Evolutionary conservation across 2,888 invertebrate species (phyloP).

Genomic region (Leptopilina drosophilae): DNA sequence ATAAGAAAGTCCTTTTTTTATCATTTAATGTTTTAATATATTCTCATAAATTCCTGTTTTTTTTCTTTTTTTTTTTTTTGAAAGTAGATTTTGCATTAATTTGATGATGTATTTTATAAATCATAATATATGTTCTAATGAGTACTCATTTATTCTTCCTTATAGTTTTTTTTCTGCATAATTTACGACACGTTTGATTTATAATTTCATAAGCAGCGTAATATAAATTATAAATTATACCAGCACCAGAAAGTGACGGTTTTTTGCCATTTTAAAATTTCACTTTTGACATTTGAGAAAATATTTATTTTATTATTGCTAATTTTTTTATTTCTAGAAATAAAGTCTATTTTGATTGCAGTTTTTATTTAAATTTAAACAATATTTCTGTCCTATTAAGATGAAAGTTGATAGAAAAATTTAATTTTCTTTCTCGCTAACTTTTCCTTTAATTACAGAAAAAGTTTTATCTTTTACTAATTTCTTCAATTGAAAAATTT

Average conservation of each 20-base stretch:
- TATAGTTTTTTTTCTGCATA: background rate
- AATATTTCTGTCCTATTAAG: too few species aligned
- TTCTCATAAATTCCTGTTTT: background rate
- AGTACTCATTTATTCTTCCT: background rate
- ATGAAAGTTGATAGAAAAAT: too few species aligned
- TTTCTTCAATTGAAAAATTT: too few species aligned
- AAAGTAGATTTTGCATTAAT: constrained; percentile 22
- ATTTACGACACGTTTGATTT: constrained; percentile 23
- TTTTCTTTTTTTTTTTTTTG: constrained; percentile 15
- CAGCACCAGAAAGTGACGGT: background rate
- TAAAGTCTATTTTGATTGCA: too few species aligned
- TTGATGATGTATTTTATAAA: constrained; percentile 7
- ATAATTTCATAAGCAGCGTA: constrained; percentile 5
- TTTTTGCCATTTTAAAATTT: background rate
- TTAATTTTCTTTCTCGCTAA: too few species aligned
- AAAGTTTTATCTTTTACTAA: too few species aligned
- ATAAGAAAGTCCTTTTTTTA: background rate
- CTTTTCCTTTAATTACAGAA: too few species aligned
- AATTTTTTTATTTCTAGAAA: too few species aligned
- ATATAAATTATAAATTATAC: background rate
- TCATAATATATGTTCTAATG: background rate
- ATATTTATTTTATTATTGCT: too few species aligned
- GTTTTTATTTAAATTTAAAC: too few species aligned
- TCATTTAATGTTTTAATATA: constrained; percentile 35
- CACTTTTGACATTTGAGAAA: too few species aligned